Evolutionary conservation across 2,888 invertebrate genomes (phyloP).

Genomic region (Endotricha flammealis): DNA sequence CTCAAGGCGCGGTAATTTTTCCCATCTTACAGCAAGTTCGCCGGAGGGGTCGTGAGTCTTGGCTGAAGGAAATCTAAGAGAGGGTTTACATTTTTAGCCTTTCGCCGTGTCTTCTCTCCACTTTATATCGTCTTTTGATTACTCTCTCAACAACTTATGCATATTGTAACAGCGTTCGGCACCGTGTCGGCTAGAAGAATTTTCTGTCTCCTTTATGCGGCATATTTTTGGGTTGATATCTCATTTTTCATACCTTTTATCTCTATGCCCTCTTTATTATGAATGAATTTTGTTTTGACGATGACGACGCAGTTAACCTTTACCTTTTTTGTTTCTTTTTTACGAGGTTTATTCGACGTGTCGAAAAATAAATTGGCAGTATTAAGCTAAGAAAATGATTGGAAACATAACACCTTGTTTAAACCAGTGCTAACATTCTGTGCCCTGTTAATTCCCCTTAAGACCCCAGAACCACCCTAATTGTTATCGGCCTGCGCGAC

Average conservation of each 20-base stretch:
- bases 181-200: slow-evolving; percentile 55
- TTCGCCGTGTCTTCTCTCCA: slow-evolving; percentile 71
- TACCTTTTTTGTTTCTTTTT: slow-evolving; percentile 21
- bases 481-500: slow-evolving; percentile 69
- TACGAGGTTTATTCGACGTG: slow-evolving; percentile 6
- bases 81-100: slow-evolving; percentile 77
- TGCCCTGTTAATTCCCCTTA: slow-evolving; percentile 70
- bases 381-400: slow-evolving; percentile 7
- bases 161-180: slow-evolving; percentile 69
- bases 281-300: slow-evolving; percentile 53
- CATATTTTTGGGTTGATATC: slow-evolving; percentile 52
- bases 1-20: slow-evolving; percentile 70
- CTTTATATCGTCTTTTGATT: slow-evolving; percentile 78
- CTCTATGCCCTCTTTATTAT: slow-evolving; percentile 51
- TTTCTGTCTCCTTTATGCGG: slow-evolving; percentile 54
- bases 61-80: slow-evolving; percentile 69
- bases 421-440: slow-evolving; percentile 64
- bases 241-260: slow-evolving; percentile 62
- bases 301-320: slow-evolving; percentile 45
- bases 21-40: slow-evolving; percentile 72
- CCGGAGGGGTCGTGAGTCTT: slow-evolving; percentile 64
- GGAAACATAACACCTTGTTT: slow-evolving; percentile 28
- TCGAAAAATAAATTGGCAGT: slow-evolving; percentile 4
- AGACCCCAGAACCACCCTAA: slow-evolving; percentile 71
- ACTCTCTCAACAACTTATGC: slow-evolving; percentile 77